Percentiles rank a stretch among this genome's conserved stretches.
Conservation (phyloP, 2,113 vertebrate species). For the Balaeniceps rex region DNA sequence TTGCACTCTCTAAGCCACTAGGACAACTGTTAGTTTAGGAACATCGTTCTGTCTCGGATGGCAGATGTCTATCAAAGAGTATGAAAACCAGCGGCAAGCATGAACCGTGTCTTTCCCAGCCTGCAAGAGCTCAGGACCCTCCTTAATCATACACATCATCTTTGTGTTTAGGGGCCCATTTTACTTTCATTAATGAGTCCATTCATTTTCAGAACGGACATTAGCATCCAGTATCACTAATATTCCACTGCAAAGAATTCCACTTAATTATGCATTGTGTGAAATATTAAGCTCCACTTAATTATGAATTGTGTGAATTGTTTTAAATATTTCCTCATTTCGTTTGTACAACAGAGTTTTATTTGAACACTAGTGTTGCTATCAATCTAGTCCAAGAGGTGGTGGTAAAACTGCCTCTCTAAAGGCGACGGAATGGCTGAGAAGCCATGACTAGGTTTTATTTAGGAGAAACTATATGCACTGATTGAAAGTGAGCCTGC, state of each 20-base stretch:
- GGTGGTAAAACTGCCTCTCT: not conserved
- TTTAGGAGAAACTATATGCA: not conserved
- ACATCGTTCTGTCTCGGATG: not conserved
- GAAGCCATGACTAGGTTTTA: not conserved
- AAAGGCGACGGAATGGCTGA: not conserved
- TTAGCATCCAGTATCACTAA: not conserved
- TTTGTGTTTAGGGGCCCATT: not conserved
- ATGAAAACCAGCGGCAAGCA: not conserved
- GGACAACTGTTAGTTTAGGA: not conserved
- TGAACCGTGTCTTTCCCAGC: rapidly evolving
- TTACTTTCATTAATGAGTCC: not conserved
- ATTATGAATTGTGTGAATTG: not conserved
- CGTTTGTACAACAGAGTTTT: not conserved
- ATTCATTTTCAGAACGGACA: not conserved
- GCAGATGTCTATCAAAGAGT: not conserved
- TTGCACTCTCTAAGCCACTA: not conserved
- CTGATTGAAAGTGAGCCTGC: not conserved
- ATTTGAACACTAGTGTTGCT: not conserved
- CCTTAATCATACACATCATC: not conserved
- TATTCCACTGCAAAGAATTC: not conserved
- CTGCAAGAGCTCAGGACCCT: not conserved
- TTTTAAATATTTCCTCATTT: not conserved
- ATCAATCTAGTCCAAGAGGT: not conserved
- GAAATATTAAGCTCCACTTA: not conserved
- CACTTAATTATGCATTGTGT: not conserved